Evolutionary conservation across 2,113 vertebrate genomes (phyloP).

Genomic region (Balaeniceps rex): DNA sequence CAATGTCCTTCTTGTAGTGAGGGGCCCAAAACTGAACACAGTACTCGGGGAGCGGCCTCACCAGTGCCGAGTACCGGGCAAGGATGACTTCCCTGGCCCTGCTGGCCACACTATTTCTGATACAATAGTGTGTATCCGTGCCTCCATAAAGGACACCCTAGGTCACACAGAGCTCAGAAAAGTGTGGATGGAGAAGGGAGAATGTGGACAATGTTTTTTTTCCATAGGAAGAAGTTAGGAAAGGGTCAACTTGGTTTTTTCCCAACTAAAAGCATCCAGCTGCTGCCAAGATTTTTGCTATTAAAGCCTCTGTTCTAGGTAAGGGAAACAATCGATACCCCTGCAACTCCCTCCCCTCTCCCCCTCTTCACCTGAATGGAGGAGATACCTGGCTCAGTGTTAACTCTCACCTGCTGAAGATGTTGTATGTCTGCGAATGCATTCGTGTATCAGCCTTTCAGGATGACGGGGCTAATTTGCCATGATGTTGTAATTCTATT

Average conservation of each 20-base stretch:
- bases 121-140: too few relatives aligned
- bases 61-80: too few relatives aligned
- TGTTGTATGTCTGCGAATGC: accelerated
- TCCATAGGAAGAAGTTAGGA: not conserved
- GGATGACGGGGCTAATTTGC: not conserved
- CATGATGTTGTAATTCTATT: accelerated
- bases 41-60: too few relatives aligned
- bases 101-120: too few relatives aligned
- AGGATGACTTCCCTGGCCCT: too few relatives aligned
- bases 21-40: too few relatives aligned
- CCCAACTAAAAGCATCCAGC: not conserved
- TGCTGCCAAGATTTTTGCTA: not conserved
- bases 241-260: not conserved
- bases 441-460: not conserved
- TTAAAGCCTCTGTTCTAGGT: not conserved
- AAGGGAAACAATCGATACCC: not conserved
- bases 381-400: not conserved
- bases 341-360: not conserved
- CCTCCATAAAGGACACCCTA: not conserved
- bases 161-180: not conserved
- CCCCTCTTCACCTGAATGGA: not conserved
- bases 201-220: not conserved
- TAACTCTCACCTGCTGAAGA: accelerated
- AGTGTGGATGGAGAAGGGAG: not conserved
- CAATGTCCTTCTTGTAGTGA: too few relatives aligned